Evolutionary conservation across 2,113 vertebrate species (phyloP).

Genomic region (Chunga burmeisteri): DNA sequence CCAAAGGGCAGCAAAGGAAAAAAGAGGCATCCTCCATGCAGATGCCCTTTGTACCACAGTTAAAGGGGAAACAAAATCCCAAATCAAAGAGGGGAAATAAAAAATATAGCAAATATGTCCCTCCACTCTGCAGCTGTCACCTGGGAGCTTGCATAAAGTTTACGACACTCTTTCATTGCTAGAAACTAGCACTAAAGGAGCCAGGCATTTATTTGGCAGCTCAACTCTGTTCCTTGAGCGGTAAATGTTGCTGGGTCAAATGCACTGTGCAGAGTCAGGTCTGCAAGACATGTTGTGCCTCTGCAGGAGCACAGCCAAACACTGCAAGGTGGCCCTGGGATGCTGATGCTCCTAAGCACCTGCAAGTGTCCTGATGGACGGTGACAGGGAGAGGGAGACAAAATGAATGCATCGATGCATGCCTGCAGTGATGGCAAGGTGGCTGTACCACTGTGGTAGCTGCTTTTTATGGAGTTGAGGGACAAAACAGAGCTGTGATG

Average conservation of each 20-base stretch:
- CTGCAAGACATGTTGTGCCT: background rate
- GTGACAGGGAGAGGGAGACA: background rate
- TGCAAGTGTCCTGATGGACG: background rate
- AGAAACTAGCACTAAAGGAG: background rate
- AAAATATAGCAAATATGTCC: background rate
- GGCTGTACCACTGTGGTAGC: rapidly evolving
- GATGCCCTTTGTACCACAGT: background rate
- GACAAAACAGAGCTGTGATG: background rate
- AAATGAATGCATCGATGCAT: background rate
- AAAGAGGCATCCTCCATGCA: background rate
- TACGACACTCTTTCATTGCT: background rate
- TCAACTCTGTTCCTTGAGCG: background rate
- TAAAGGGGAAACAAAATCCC: background rate
- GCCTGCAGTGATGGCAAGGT: background rate
- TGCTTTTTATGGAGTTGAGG: background rate
- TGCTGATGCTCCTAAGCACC: background rate
- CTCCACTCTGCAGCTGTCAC: background rate
- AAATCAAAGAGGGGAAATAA: background rate
- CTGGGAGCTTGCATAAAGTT: background rate
- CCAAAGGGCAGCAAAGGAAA: background rate
- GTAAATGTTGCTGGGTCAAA: background rate
- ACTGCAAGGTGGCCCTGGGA: background rate
- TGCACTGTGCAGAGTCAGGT: rapidly evolving
- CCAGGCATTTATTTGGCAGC: background rate
- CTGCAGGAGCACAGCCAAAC: background rate